These are phyloP conservation scores for Mercenaria mercenaria DNA, from an alignment of 1,140 invertebrate species.

Conservation along the genomic window DNA sequence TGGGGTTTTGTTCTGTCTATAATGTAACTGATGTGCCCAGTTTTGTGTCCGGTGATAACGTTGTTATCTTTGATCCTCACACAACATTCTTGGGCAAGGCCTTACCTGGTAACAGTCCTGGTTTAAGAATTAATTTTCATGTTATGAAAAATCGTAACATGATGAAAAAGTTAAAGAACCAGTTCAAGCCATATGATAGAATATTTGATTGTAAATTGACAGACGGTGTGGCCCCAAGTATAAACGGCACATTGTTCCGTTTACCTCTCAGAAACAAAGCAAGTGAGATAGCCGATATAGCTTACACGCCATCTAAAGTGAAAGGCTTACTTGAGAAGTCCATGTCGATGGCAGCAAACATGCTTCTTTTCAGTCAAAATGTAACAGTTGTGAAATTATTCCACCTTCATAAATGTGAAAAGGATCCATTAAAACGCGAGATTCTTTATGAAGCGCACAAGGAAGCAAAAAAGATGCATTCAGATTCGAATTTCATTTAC, in stretches of 20 bases:
- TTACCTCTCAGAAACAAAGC: constrained; percentile 74
- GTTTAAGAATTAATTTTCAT: constrained; percentile 76
- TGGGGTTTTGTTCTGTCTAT: constrained; percentile 84
- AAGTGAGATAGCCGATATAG: constrained; percentile 76
- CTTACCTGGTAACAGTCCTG: constrained; percentile 71
- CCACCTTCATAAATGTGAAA: constrained; percentile 60
- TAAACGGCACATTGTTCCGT: constrained; percentile 77
- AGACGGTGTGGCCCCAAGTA: constrained; percentile 6
- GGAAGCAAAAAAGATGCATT: constrained; percentile 76
- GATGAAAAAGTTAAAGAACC: constrained; percentile 72
- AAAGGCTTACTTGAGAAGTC: constrained; percentile 69
- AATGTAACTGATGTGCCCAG: constrained; percentile 84
- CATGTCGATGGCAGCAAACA: constrained; percentile 57
- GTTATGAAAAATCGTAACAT: constrained; percentile 70
- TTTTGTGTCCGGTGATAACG: constrained; percentile 78
- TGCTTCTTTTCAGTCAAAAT: constrained; percentile 79
- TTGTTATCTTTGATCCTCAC: constrained; percentile 85
- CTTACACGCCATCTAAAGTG: constrained; percentile 71
- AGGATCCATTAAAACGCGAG: neutral
- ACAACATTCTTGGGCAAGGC: constrained; percentile 75
- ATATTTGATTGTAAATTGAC: constrained; percentile 77
- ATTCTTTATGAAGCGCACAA: constrained; percentile 65
- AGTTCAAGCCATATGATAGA: constrained; percentile 80
- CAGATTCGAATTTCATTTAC: neutral
- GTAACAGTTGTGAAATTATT: constrained; percentile 70